These are phyloP conservation scores for Drosophila carrolli DNA, from an alignment of 1,140 invertebrate genomes.

Conservation along the genomic window DNA sequence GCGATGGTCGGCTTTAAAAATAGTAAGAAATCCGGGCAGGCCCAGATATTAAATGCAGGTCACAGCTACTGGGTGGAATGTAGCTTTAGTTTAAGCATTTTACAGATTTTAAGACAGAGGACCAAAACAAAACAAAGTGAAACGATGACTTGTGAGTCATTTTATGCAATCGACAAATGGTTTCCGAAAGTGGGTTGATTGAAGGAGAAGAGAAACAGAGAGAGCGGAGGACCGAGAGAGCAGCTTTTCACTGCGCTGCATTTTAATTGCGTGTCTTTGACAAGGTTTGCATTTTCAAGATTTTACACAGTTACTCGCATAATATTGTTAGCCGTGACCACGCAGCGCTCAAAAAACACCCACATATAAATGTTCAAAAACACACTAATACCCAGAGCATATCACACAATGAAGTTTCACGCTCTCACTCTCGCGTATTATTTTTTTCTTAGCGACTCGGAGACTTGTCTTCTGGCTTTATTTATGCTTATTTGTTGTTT, in stretches of 20 bases:
- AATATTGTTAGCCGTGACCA: constrained; percentile 67
- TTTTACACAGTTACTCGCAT: constrained; percentile 67
- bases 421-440: constrained; percentile 71
- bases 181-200: constrained; percentile 65
- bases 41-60: constrained; percentile 61
- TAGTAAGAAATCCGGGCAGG: constrained; percentile 70
- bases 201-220: constrained; percentile 10
- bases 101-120: constrained; percentile 39
- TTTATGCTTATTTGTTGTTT: constrained; percentile 64
- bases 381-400: constrained; percentile 9
- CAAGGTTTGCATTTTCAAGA: constrained; percentile 71
- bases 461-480: constrained; percentile 60
- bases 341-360: constrained; percentile 51
- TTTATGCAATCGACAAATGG: constrained; percentile 69
- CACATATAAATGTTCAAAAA: constrained; percentile 5
- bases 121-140: constrained; percentile 39
- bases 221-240: constrained; percentile 11
- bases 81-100: constrained; percentile 9
- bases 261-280: constrained; percentile 65
- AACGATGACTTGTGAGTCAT: constrained; percentile 69
- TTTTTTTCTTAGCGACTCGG: constrained; percentile 52
- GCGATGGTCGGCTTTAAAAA: constrained; percentile 65
- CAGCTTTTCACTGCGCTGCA: constrained; percentile 48
- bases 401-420: constrained; percentile 60
- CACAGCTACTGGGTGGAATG: constrained; percentile 36